These are phyloP conservation scores for Bellardia pandia DNA, from an alignment of 2,888 invertebrate species.

Conservation along the genomic window DNA sequence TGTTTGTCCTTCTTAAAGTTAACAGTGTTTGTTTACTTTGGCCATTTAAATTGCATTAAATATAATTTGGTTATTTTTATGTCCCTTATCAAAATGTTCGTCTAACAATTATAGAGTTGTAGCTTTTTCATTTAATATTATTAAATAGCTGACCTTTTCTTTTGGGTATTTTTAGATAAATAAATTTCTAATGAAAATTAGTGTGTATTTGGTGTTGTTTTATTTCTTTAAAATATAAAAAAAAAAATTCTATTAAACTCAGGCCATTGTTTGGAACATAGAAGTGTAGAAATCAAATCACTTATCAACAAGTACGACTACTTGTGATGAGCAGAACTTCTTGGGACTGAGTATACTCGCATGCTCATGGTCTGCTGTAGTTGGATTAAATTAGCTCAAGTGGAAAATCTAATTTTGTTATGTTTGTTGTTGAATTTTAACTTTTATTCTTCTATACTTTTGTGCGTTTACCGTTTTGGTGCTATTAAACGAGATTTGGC, in stretches of 20 bases:
- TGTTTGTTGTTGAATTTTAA: conserved; percentile 30
- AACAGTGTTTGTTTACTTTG: background rate
- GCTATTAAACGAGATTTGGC: conserved; percentile 7
- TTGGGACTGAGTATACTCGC: background rate
- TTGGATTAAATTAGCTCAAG: conserved; percentile 67
- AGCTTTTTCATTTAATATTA: background rate
- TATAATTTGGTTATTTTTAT: background rate
- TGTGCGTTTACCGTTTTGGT: background rate
- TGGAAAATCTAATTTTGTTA: conserved; percentile 64
- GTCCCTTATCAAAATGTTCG: background rate
- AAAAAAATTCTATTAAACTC: conserved; percentile 9
- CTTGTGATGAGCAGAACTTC: conserved; percentile 7
- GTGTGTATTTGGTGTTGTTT: background rate
- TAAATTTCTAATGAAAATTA: background rate
- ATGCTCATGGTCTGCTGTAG: conserved; percentile 26
- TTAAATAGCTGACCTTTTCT: background rate
- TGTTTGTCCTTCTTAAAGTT: background rate
- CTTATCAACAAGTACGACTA: conserved; percentile 45
- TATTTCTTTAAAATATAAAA: background rate
- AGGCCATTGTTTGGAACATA: background rate
- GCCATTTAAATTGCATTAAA: background rate
- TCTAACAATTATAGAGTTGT: background rate
- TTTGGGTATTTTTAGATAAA: background rate
- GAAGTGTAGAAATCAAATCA: conserved; percentile 37
- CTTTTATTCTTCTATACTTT: conserved; percentile 19